These are phyloP conservation scores for Sebastes vulpes DNA, from an alignment of 2,797 vertebrate genomes.

Conservation along the genomic window DNA sequence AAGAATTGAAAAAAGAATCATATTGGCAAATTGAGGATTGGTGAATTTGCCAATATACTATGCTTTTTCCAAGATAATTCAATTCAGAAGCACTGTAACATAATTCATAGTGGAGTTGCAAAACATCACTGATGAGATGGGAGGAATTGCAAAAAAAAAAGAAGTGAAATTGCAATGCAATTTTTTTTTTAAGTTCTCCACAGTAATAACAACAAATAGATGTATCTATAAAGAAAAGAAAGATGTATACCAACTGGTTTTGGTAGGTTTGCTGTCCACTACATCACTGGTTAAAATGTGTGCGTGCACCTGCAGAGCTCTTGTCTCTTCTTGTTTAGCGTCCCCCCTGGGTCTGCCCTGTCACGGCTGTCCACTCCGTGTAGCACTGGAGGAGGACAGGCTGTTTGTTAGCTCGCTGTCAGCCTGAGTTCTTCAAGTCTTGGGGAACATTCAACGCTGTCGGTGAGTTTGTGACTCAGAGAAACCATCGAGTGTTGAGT, in stretches of 20 bases:
- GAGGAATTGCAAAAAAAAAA: neutral
- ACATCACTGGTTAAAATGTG: neutral
- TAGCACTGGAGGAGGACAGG: neutral
- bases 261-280: neutral
- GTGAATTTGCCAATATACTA: too few relatives aligned
- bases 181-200: neutral
- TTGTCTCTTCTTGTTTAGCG: constrained; percentile 35
- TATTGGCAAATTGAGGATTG: too few relatives aligned
- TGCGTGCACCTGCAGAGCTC: constrained; percentile 36
- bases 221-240: neutral
- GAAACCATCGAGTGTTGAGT: constrained; percentile 99
- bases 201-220: neutral
- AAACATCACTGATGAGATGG: too few relatives aligned
- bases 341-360: neutral
- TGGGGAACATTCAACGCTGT: constrained; percentile 99
- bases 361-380: constrained; percentile 40
- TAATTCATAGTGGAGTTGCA: neutral
- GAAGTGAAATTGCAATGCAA: neutral
- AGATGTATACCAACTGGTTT: neutral
- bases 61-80: too few relatives aligned
- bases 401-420: constrained; percentile 20
- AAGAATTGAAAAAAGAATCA: too few relatives aligned
- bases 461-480: constrained; percentile 96
- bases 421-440: constrained; percentile 61
- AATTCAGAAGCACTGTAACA: too few relatives aligned